These are phyloP conservation scores for Drosophila antonietae DNA, from an alignment of 2,888 invertebrate species.

Conservation along the genomic window DNA sequence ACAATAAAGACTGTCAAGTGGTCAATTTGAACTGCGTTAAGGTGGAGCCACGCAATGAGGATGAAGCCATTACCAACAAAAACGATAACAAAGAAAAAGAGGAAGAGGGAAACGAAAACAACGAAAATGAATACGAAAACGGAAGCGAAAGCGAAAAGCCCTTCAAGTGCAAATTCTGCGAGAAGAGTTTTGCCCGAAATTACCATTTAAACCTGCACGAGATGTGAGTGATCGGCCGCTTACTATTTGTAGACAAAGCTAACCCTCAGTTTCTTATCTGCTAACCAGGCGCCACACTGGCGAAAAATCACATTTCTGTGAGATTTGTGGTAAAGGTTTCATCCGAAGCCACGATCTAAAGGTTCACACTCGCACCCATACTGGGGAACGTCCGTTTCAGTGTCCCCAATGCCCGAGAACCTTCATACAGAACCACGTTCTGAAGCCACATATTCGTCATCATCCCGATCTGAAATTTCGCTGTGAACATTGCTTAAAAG, in stretches of 20 bases:
- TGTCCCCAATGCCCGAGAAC: slow-evolving; percentile 85
- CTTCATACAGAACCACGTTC: slow-evolving; percentile 85
- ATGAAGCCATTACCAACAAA: neutral
- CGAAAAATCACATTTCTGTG: slow-evolving; percentile 86
- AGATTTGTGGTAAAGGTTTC: slow-evolving; percentile 82
- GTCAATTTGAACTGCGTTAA: slow-evolving; percentile 30
- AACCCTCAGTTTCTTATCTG: slow-evolving; percentile 10
- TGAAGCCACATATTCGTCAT: slow-evolving; percentile 86
- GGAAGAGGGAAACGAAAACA: too few relatives aligned
- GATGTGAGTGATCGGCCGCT: slow-evolving; percentile 76
- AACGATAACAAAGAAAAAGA: neutral
- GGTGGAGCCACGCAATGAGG: slow-evolving; percentile 9
- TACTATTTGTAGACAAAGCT: slow-evolving; percentile 2
- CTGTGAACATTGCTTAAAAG: slow-evolving; percentile 85
- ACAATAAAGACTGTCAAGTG: slow-evolving; percentile 8
- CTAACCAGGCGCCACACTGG: slow-evolving; percentile 81
- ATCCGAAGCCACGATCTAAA: slow-evolving; percentile 86
- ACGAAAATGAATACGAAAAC: too few relatives aligned
- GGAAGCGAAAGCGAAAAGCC: too few relatives aligned
- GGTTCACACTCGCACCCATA: slow-evolving; percentile 86
- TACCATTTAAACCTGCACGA: slow-evolving; percentile 86
- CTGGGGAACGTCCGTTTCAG: slow-evolving; percentile 85
- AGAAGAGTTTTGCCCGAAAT: slow-evolving; percentile 86
- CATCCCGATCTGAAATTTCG: slow-evolving; percentile 85
- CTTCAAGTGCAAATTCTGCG: slow-evolving; percentile 86